Evolutionary conservation across 2,797 vertebrate genomes (phyloP).

Genomic region (Taenioides sp.): DNA sequence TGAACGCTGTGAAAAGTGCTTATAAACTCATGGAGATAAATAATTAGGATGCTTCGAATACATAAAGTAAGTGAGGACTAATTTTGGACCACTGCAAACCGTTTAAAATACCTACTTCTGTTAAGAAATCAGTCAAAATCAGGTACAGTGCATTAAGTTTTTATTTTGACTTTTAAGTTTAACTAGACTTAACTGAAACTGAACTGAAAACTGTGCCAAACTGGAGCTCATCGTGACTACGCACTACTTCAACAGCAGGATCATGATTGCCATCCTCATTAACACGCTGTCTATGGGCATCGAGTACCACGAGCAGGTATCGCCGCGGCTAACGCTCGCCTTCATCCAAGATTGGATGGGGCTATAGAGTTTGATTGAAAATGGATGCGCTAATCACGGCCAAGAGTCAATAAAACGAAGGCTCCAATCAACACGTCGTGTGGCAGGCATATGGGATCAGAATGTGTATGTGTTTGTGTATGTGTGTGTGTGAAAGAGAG

Average conservation of each 20-base stretch:
- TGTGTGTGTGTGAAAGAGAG: constrained; percentile 33
- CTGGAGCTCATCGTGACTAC: constrained; percentile 84
- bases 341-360: constrained; percentile 24
- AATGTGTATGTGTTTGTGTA: constrained; percentile 16
- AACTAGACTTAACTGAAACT: no score
- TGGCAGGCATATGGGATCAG: constrained; percentile 46
- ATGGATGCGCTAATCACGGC: constrained; percentile 52
- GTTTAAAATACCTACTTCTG: no score
- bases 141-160: no score
- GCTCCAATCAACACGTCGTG: constrained; percentile 68
- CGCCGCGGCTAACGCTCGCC: background rate
- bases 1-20: no score
- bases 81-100: no score
- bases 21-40: no score
- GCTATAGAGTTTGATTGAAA: constrained; percentile 51
- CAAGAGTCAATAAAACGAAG: constrained; percentile 48
- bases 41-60: no score
- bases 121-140: no score
- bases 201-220: constrained; percentile 27
- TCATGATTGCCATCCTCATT: constrained; percentile 98
- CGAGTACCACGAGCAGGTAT: constrained; percentile 94
- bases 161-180: no score
- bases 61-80: no score
- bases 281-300: constrained; percentile 97
- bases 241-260: constrained; percentile 96